Evolutionary conservation across 1,140 invertebrate genomes (phyloP), one percentile per base, ranked within the genome.

Genomic region (Coenobita brevimanus): DNA sequence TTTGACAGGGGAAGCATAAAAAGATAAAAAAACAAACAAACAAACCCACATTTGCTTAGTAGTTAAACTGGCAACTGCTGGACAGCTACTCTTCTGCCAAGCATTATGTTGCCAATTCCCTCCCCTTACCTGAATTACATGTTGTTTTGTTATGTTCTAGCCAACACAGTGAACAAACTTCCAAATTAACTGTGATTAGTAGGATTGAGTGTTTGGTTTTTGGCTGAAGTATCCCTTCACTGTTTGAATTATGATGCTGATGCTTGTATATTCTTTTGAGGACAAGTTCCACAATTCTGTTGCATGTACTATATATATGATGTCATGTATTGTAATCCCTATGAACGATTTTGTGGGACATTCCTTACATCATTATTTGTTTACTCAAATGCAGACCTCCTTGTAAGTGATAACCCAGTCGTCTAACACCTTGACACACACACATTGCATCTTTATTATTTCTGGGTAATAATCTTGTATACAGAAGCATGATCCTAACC

Each of bases 151-250:
- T 83, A 62, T 33, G 57, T 76, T 75, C 36, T 76, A 85, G 54
- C 73, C 73, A 33, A 62, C 38, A 71, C 82, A 76, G 82, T 85
- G 82, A 85, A 85, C 50, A 50, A 78, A 85, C 82, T 85, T 85
- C 82, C 82, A 85, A 75, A 85, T 85, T 85, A 85, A 85, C 82
- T 85, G 82, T 85, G 82, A 85, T 85, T 85, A 75, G 73, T 76
- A 85, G 54, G 43, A 54, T 43, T 54, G 69, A 60, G 60, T 46
- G 75, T 64, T 41, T 75, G 57, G 54, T 50, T 85, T 78, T 43
- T 57, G 36, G 64, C 46, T 73, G 69, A 27, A 50, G 24, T 73
- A 30, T 17, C 27, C 33, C 57, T 36, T 43, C 50, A 57, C 60
- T 27, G 38, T 33, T 64, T 60, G 17, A 43, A 21, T 33, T 81